Percentiles rank a stretch among this genome's conserved stretches.
These are phyloP conservation scores for Archilochus colubris DNA, from an alignment of 2,113 vertebrate genomes.

Conservation along the genomic window DNA sequence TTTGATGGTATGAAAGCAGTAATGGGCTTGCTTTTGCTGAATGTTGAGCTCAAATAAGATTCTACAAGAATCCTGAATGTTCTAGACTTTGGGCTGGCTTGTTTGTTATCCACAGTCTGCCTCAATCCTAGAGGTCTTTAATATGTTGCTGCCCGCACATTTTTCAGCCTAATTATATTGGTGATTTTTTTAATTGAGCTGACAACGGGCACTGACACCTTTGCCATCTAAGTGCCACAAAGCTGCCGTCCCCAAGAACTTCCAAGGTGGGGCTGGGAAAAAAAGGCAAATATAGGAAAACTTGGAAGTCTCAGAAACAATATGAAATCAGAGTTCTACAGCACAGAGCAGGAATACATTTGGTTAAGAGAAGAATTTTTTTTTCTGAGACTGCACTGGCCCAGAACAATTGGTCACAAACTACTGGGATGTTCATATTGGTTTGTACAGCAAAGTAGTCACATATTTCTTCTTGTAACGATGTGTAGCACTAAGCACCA, in stretches of 20 bases:
- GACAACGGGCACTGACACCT: background rate
- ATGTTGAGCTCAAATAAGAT: background rate
- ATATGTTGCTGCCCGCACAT: background rate
- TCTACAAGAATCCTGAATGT: constrained; percentile 5
- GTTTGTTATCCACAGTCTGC: background rate
- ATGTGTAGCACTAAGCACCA: constrained; percentile 98
- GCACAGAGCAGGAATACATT: constrained; percentile 34
- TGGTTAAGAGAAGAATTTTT: background rate
- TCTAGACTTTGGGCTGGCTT: background rate
- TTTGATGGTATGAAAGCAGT: background rate
- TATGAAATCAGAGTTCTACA: constrained; percentile 47
- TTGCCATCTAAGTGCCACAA: background rate
- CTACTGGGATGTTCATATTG: constrained; percentile 78
- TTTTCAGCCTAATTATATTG: background rate
- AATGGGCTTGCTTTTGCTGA: background rate
- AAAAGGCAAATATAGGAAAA: constrained; percentile 34
- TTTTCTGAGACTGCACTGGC: constrained; percentile 5
- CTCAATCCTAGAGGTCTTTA: background rate
- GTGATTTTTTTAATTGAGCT: background rate
- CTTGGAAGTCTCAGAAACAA: constrained; percentile 59
- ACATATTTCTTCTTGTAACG: constrained; percentile 98
- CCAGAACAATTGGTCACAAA: background rate
- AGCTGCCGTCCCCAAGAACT: constrained; percentile 46
- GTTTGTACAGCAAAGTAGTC: constrained; percentile 97
- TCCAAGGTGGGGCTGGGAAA: constrained; percentile 19